A percentile compares a stretch with the other conserved stretches of the same genome.
Evolutionary conservation across 2,888 invertebrate species (phyloP).

Genomic region (Lycia hirtaria): DNA sequence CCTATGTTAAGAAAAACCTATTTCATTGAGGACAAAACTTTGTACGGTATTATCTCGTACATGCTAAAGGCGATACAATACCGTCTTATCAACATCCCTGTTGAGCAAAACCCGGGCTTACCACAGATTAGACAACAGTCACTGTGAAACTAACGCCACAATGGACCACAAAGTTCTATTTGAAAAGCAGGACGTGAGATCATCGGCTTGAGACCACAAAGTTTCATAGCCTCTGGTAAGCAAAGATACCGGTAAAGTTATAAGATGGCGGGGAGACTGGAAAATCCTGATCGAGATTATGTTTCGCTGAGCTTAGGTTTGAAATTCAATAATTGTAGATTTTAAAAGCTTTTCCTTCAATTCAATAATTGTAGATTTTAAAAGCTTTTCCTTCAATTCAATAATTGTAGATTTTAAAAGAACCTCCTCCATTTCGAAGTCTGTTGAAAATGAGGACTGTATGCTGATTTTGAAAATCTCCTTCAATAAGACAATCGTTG

Average conservation of each 20-base stretch:
- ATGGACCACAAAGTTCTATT: conserved; percentile 59
- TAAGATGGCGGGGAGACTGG: not conserved
- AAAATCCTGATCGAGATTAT: not conserved
- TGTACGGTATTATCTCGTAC: not conserved
- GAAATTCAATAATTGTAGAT: too few species aligned
- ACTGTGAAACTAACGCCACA: conserved; percentile 21
- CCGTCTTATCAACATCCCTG: conserved; percentile 23
- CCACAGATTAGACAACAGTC: conserved; percentile 11
- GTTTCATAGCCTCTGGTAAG: conserved; percentile 51
- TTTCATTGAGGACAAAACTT: not conserved
- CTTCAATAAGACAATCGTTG: too few species aligned
- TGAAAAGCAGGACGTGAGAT: conserved; percentile 66
- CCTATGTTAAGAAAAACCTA: not conserved
- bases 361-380: too few species aligned
- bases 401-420: too few species aligned
- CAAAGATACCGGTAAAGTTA: conserved; percentile 9
- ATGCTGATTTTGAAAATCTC: too few species aligned
- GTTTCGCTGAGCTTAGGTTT: not conserved
- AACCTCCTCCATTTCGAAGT: too few species aligned
- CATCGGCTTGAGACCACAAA: conserved; percentile 67
- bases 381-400: too few species aligned
- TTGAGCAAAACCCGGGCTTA: not conserved
- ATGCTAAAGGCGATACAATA: conserved; percentile 9
- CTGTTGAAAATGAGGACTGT: too few species aligned
- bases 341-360: too few species aligned